Evolutionary conservation across 1,140 invertebrate genomes (phyloP), one percentile per base, ranked within the genome.

Genomic region (Holcopasites calliopsidis): DNA sequence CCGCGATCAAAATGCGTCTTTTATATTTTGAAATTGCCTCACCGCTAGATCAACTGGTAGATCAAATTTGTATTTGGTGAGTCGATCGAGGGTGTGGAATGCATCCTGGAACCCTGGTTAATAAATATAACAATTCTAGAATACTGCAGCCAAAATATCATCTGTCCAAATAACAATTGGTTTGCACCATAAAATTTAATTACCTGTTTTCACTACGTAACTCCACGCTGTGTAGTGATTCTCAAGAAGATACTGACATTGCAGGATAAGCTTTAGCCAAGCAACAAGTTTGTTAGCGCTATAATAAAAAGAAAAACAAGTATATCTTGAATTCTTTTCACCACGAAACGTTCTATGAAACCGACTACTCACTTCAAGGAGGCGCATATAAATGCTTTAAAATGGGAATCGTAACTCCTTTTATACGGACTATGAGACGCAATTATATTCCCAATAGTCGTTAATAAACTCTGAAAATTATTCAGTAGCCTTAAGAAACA

Each of bases 371-470:
- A 97, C 96, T 99, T 99, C 26, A 99, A 92, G 57, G 96, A 98
- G 61, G 97, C 95, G 92, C 97, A 99, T 57, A 99, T 94, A 89
- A 99, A 99, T 23, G 98, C 98, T 92, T 99, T 99, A 88, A 99
- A 99, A 92, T 99, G 98, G 5, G 98, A 97, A 92, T 99, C 98
- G 81, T 95, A 96, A 86, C 97, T 98, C 87, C 98, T 93, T 90
- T 99, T 99, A 76, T 99, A 97, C 0, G 95, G 96, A 16, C 94
- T 95, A 92, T 99, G 99, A 26, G 96, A 96, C 26, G 95, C 94
- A 58, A 99, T 94, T 66, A 99, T 98, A 80, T 96, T 97, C 40
- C 98, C 97, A 82, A 99, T 97, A 50, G 96, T 95, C 82, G 96
- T 96, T 33, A 99, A 91, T 79, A 99, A 93, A 83, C 96, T 96